Evolutionary conservation across 2,113 vertebrate genomes (phyloP).

Genomic region (Hemichromis elongatus): DNA sequence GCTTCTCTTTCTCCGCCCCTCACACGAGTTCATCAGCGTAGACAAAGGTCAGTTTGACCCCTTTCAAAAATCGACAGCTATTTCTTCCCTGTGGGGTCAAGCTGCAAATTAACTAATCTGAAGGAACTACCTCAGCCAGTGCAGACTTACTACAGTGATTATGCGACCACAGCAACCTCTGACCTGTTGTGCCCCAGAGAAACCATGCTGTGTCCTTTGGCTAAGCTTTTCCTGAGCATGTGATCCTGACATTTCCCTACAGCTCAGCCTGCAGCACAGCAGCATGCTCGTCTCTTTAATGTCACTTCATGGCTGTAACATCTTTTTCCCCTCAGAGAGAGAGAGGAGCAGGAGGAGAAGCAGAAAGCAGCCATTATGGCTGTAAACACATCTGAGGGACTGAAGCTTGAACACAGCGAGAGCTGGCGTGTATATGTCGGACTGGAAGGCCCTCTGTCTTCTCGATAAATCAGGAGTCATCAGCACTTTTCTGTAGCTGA

Average conservation of each 20-base stretch:
- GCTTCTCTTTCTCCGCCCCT: not conserved
- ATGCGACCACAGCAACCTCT: not conserved
- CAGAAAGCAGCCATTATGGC: not conserved
- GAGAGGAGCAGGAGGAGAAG: not conserved
- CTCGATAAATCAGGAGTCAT: not conserved
- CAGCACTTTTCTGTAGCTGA: not conserved
- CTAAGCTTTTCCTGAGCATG: not conserved
- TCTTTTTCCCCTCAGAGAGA: not conserved
- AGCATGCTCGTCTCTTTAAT: constrained; percentile 8
- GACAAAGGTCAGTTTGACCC: not conserved
- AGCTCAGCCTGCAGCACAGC: not conserved
- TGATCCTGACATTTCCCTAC: constrained; percentile 24
- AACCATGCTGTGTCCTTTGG: not conserved
- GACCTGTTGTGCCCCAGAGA: not conserved
- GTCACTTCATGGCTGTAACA: not conserved
- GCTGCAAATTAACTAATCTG: accelerated
- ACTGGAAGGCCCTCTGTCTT: not conserved
- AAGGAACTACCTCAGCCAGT: not conserved
- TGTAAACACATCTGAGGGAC: not conserved
- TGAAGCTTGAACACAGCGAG: not conserved
- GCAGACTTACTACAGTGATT: not conserved
- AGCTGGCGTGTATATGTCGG: not conserved
- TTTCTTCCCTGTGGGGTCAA: not conserved
- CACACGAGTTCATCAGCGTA: accelerated
- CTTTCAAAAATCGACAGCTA: not conserved